A percentile compares a stretch with the other conserved stretches of the same genome.
Evolutionary conservation across 1,140 invertebrate species (phyloP).

Genomic region (Drosophila yakuba): DNA sequence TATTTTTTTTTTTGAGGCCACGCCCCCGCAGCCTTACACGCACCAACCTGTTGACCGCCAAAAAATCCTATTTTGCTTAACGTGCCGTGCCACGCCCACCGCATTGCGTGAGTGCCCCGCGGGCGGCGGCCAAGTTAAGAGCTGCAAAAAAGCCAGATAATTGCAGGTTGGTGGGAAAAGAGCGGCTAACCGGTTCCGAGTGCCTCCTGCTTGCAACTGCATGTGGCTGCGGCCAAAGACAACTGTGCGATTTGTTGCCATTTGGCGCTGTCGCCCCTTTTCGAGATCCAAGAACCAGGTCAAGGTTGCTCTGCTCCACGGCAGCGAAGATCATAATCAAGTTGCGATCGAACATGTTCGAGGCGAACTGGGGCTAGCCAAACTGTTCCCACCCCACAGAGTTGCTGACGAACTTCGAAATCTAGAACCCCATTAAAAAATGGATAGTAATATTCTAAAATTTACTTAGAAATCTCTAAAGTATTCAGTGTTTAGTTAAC

Average conservation of each 20-base stretch:
- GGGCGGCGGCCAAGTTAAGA: conserved; percentile 26
- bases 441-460: too few relatives aligned
- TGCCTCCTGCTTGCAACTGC: conserved; percentile 6
- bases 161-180: conserved; percentile 39
- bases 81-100: conserved; percentile 36
- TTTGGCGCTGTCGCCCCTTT: conserved; percentile 41
- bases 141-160: conserved; percentile 39
- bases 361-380: not conserved
- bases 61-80: conserved; percentile 41
- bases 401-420: not conserved
- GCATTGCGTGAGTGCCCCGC: conserved; percentile 26
- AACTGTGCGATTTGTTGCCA: conserved; percentile 47
- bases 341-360: conserved; percentile 51
- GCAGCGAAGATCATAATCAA: conserved; percentile 54
- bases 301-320: conserved; percentile 54
- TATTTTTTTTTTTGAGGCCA: conserved; percentile 10
- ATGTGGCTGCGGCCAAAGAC: conserved; percentile 47
- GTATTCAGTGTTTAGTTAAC: too few relatives aligned
- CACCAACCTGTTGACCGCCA: conserved; percentile 36
- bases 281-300: conserved; percentile 71
- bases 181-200: conserved; percentile 19
- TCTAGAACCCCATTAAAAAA: not conserved
- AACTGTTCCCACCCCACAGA: conserved; percentile 9
- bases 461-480: too few relatives aligned
- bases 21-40: conserved; percentile 36